Evolutionary conservation across 2,113 vertebrate genomes (phyloP).

Genomic region (Syngnathoides biaculeatus): DNA sequence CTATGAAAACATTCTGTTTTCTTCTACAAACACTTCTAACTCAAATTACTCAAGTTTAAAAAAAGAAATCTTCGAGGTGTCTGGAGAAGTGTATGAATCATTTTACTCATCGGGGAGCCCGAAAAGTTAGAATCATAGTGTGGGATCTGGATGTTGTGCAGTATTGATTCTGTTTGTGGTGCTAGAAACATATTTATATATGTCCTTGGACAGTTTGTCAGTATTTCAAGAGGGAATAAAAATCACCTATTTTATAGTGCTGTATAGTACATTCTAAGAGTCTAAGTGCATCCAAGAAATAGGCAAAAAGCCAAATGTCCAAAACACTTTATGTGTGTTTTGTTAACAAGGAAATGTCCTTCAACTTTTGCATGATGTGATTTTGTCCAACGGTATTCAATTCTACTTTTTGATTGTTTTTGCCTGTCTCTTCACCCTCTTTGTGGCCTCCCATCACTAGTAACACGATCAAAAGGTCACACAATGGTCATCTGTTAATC

Average conservation of each 20-base stretch:
- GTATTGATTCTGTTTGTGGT: neutral
- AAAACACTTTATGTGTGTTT: slow-evolving; percentile 58
- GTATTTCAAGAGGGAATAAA: slow-evolving; percentile 2
- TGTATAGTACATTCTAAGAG: slow-evolving; percentile 4
- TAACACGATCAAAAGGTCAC: slow-evolving; percentile 58
- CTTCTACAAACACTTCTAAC: neutral
- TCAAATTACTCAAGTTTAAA: neutral
- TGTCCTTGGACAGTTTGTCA: neutral
- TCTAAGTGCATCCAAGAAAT: slow-evolving; percentile 43
- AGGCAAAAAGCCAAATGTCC: slow-evolving; percentile 20
- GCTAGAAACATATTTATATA: neutral
- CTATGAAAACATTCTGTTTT: slow-evolving; percentile 3
- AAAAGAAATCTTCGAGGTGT: neutral
- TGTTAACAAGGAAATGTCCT: slow-evolving; percentile 30
- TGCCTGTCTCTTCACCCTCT: slow-evolving; percentile 9
- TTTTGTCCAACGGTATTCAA: slow-evolving; percentile 27
- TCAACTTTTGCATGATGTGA: slow-evolving; percentile 46
- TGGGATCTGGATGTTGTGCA: neutral
- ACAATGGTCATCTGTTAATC: slow-evolving; percentile 43
- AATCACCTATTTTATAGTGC: slow-evolving; percentile 4
- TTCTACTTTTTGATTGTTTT: slow-evolving; percentile 33
- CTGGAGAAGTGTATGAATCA: neutral
- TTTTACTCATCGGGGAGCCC: neutral
- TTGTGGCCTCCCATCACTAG: slow-evolving; percentile 24
- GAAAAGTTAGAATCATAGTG: slow-evolving; percentile 3